Evolutionary conservation across 1,140 invertebrate species (phyloP).

Genomic region (Drosophila subobscura): DNA sequence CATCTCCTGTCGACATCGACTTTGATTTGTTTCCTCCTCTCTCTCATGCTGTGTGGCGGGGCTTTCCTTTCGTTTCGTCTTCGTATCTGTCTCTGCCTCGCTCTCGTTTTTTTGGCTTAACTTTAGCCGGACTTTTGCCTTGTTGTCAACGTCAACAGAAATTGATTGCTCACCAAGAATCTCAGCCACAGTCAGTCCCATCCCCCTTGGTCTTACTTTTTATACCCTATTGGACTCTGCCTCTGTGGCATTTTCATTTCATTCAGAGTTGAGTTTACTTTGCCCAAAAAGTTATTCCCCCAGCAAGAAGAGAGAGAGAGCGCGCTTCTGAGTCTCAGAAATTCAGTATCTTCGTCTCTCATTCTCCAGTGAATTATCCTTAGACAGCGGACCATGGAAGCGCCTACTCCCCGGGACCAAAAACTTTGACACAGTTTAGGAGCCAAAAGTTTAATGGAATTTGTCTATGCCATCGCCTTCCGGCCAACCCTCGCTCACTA

Average conservation of each 20-base stretch:
- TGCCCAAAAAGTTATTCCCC: constrained; percentile 68
- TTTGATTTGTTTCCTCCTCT: constrained; percentile 69
- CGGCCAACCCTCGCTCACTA: constrained; percentile 27
- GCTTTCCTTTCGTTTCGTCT: constrained; percentile 3
- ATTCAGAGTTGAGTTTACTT: constrained; percentile 79
- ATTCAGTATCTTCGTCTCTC: constrained; percentile 24
- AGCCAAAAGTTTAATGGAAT: constrained; percentile 81
- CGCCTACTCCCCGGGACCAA: constrained; percentile 26
- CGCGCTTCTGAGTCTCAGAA: constrained; percentile 33
- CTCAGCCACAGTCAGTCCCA: constrained; percentile 24
- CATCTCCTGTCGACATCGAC: constrained; percentile 44
- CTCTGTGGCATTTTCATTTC: constrained; percentile 81
- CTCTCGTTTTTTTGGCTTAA: constrained; percentile 56
- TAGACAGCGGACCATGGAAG: constrained; percentile 76
- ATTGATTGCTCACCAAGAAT: constrained; percentile 74
- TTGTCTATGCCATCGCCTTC: constrained; percentile 73
- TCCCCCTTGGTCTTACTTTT: constrained; percentile 11
- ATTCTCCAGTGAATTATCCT: constrained; percentile 72
- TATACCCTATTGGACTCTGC: constrained; percentile 65
- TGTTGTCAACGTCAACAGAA: constrained; percentile 82
- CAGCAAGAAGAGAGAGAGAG: constrained; percentile 2
- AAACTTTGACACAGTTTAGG: constrained; percentile 81
- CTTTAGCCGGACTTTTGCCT: constrained; percentile 80
- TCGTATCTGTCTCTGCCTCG: constrained; percentile 3
- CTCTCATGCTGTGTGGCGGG: not conserved